A percentile compares a stretch with the other conserved stretches of the same genome.
phyloP scores from a whole-genome alignment of 2,888 invertebrate genomes.

The Eupithecia centaureata region DNA sequence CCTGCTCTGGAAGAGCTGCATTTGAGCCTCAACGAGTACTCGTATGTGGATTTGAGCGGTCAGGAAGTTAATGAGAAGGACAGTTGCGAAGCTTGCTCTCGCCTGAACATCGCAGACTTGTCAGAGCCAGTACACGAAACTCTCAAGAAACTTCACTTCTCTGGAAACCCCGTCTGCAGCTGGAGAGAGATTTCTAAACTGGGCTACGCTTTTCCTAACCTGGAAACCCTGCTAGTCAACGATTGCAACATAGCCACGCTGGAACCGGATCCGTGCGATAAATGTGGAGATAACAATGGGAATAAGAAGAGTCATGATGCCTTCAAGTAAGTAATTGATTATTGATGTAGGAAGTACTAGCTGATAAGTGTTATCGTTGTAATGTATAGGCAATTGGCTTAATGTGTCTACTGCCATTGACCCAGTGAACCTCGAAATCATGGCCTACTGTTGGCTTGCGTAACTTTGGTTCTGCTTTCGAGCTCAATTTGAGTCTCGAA shows the following conservation, averaged over 20 bases:
- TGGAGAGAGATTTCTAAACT: constrained; percentile 94
- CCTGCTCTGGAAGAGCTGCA: constrained; percentile 95
- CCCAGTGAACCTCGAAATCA: constrained; percentile 64
- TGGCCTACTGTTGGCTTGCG: constrained; percentile 45
- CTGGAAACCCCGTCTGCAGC: constrained; percentile 92
- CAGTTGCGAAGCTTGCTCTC: constrained; percentile 72
- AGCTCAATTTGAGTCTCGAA: constrained; percentile 35
- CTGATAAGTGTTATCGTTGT: constrained; percentile 39
- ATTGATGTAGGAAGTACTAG: constrained; percentile 30
- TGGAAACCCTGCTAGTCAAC: constrained; percentile 93
- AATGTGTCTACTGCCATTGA: constrained; percentile 64
- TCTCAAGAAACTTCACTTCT: constrained; percentile 92
- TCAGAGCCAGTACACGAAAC: constrained; percentile 84
- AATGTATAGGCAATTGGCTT: constrained; percentile 47
- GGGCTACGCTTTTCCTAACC: constrained; percentile 92
- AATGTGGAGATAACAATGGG: constrained; percentile 74
- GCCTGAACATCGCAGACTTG: constrained; percentile 64
- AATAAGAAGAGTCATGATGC: constrained; percentile 85
- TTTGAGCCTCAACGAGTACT: constrained; percentile 95
- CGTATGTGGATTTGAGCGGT: constrained; percentile 87
- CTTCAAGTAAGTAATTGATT: constrained; percentile 79
- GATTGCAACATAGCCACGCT: constrained; percentile 90
- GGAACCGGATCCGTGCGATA: constrained; percentile 85
- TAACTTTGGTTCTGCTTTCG: constrained; percentile 37
- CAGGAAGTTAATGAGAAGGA: constrained; percentile 68